A percentile compares a stretch with the other conserved stretches of the same genome.
These are phyloP conservation scores for Larimichthys polyactis DNA, from an alignment of 2,113 vertebrate species.

Conservation along the genomic window DNA sequence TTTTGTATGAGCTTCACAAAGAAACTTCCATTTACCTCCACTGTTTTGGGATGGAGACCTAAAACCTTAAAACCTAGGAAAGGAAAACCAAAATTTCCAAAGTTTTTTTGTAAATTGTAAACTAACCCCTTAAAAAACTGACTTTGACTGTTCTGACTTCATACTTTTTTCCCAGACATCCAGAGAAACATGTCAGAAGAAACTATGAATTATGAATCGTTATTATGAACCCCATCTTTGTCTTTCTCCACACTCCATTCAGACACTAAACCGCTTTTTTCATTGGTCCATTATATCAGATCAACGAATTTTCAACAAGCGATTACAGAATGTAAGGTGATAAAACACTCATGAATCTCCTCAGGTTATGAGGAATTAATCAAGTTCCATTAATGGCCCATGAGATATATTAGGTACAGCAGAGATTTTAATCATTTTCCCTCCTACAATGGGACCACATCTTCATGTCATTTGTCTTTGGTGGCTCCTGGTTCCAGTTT, in stretches of 20 bases:
- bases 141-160: neutral
- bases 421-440: conserved; percentile 53
- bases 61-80: neutral
- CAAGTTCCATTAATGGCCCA: conserved; percentile 41
- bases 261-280: conserved; percentile 30
- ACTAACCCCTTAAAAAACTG: neutral
- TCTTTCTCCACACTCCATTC: conserved; percentile 20
- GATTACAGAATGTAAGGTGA: conserved; percentile 28
- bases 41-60: neutral
- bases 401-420: conserved; percentile 49
- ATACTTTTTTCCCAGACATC: neutral
- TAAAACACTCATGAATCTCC: conserved; percentile 67
- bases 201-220: conserved; percentile 9
- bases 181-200: neutral
- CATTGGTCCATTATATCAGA: conserved; percentile 44
- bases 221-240: neutral
- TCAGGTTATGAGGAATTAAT: conserved; percentile 59
- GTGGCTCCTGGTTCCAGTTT: conserved; percentile 18
- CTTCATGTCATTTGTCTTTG: conserved; percentile 28
- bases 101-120: neutral
- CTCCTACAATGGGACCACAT: conserved; percentile 38
- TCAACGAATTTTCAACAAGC: conserved; percentile 57
- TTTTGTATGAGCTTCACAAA: neutral
- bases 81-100: neutral
- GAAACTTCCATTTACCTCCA: neutral